A percentile compares a stretch with the other conserved stretches of the same genome.
phyloP scores from a whole-genome alignment of 2,113 vertebrate species.

The Mugil cephalus region DNA sequence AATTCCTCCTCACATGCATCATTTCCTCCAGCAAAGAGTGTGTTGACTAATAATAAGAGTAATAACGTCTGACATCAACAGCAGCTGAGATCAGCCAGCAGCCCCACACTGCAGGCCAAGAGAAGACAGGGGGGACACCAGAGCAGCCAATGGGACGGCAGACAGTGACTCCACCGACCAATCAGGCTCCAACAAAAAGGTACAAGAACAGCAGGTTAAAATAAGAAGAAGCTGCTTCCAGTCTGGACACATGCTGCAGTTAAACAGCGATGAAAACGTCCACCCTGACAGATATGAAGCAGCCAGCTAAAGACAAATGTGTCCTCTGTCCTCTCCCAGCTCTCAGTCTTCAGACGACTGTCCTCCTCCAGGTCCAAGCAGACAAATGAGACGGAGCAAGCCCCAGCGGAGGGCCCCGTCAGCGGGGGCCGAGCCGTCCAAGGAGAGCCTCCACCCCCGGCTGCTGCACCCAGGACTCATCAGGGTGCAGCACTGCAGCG shows the following conservation, averaged over 20 bases:
- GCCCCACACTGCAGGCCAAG: slow-evolving; percentile 1
- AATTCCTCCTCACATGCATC: no score
- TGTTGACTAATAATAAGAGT: background rate
- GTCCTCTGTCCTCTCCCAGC: slow-evolving; percentile 51
- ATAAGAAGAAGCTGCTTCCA: no score
- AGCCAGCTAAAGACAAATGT: no score
- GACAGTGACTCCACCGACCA: slow-evolving; percentile 52
- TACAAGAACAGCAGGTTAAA: slow-evolving; percentile 35
- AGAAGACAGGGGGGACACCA: slow-evolving; percentile 22
- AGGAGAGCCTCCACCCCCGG: background rate
- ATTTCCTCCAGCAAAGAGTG: background rate
- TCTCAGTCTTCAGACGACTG: slow-evolving; percentile 77
- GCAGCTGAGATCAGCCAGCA: slow-evolving; percentile 32
- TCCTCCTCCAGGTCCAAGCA: slow-evolving; percentile 66
- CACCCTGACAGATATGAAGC: no score
- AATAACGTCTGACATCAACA: slow-evolving; percentile 9
- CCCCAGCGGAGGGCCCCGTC: background rate
- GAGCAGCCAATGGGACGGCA: slow-evolving; percentile 61
- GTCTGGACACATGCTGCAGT: no score
- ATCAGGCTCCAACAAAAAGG: slow-evolving; percentile 76
- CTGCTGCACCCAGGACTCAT: background rate
- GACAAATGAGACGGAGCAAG: slow-evolving; percentile 16
- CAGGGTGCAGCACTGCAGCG: background rate
- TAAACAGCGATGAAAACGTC: no score
- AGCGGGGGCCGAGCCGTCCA: background rate